Percentiles rank a stretch among this genome's conserved stretches.
Conservation (phyloP, 2,888 invertebrate genomes). For the Ormyrus rosae region DNA sequence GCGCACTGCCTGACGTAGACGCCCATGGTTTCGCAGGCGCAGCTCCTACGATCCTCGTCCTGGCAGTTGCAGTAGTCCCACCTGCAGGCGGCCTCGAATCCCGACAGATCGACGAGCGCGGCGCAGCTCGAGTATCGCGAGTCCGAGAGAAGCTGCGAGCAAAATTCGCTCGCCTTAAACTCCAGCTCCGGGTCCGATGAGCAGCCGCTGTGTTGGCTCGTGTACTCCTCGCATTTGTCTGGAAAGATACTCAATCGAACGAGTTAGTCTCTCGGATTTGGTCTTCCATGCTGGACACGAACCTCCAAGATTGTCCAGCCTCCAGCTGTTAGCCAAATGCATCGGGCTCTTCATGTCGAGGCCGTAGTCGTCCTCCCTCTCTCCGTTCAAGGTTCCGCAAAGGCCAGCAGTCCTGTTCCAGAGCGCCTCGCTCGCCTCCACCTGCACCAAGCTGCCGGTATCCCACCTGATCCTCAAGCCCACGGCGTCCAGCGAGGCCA, state of each 20-base stretch:
- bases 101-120: slow-evolving; percentile 81
- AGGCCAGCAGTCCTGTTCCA: slow-evolving; percentile 90
- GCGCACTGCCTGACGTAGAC: slow-evolving; percentile 88
- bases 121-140: slow-evolving; percentile 82
- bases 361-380: slow-evolving; percentile 82
- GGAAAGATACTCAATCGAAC: slow-evolving; percentile 55
- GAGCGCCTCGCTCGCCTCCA: slow-evolving; percentile 82
- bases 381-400: slow-evolving; percentile 87
- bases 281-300: slow-evolving; percentile 15
- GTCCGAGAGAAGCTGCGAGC: slow-evolving; percentile 81
- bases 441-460: slow-evolving; percentile 77
- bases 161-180: slow-evolving; percentile 79
- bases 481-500: slow-evolving; percentile 82
- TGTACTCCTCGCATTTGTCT: slow-evolving; percentile 79
- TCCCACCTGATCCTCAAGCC: slow-evolving; percentile 89
- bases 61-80: slow-evolving; percentile 88
- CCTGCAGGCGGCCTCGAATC: slow-evolving; percentile 84
- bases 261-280: not conserved
- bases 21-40: slow-evolving; percentile 86
- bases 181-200: slow-evolving; percentile 68
- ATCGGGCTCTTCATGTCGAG: slow-evolving; percentile 78
- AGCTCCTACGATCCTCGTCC: slow-evolving; percentile 75
- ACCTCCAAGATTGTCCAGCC: slow-evolving; percentile 35
- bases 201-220: slow-evolving; percentile 78
- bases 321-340: slow-evolving; percentile 21